Evolutionary conservation across 2,888 invertebrate species (phyloP).

Genomic region (Lasioglossum pauxillum): DNA sequence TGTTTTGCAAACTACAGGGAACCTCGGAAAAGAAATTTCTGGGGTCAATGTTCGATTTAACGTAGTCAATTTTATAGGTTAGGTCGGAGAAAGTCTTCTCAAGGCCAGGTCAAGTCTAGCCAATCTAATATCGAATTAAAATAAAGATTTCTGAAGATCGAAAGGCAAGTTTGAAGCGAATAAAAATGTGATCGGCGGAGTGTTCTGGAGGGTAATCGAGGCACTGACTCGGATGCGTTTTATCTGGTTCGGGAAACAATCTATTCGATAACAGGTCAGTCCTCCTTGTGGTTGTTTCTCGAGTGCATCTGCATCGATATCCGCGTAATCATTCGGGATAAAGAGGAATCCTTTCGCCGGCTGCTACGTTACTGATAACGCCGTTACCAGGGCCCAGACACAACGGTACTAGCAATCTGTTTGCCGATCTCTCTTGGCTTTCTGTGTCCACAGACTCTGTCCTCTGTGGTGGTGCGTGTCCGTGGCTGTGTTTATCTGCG

Average conservation of each 20-base stretch:
- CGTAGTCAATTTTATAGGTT: no score
- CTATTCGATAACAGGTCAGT: constrained; percentile 49
- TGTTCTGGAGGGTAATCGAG: not conserved
- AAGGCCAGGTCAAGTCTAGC: no score
- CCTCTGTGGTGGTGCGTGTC: not conserved
- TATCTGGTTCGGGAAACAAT: not conserved
- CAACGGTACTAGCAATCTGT: constrained; percentile 13
- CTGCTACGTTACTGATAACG: constrained; percentile 27
- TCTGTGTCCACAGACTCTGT: not conserved
- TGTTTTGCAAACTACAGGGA: no score
- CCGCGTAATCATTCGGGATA: constrained; percentile 22
- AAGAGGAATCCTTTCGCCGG: constrained; percentile 20
- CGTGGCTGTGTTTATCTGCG: constrained; percentile 17
- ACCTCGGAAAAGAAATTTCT: no score
- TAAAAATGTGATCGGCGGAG: no score
- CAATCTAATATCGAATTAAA: no score
- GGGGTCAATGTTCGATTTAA: no score
- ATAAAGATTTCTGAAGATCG: no score
- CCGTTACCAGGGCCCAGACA: not conserved
- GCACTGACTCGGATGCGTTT: not conserved
- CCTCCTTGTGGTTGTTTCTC: not conserved
- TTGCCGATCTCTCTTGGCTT: not conserved
- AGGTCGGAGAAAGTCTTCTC: no score
- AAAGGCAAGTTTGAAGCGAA: no score
- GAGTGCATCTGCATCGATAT: constrained; percentile 24